Percentiles rank a stretch among this genome's conserved stretches.
Conservation (phyloP, 23 tunicate genomes). For the Phallusia fumigata region DNA sequence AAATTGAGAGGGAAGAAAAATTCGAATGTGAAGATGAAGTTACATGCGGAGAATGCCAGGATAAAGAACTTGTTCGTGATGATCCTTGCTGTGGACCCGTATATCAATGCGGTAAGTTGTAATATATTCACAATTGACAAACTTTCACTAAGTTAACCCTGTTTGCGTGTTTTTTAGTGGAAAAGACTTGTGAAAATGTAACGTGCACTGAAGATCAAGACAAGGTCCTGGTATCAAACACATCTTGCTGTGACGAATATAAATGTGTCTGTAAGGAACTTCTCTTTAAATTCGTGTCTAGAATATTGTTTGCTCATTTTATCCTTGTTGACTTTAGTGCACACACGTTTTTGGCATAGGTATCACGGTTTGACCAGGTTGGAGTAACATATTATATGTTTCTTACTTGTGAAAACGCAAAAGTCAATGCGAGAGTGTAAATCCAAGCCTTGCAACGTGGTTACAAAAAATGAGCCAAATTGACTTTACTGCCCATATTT, state of each 20-base stretch:
- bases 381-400: too few relatives aligned
- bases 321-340: too few relatives aligned
- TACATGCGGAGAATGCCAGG: constrained; percentile 23
- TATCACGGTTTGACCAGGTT: too few relatives aligned
- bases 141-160: neutral
- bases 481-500: too few relatives aligned
- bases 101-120: constrained; percentile 21
- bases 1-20: constrained; percentile 7
- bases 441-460: too few relatives aligned
- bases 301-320: too few relatives aligned
- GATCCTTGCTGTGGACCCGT: constrained; percentile 34
- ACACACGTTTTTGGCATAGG: too few relatives aligned
- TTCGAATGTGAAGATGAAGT: neutral
- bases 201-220: neutral
- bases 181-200: neutral
- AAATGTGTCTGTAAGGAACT: constrained; percentile 1
- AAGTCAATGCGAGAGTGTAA: too few relatives aligned
- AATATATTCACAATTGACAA: neutral
- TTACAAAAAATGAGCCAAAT: too few relatives aligned
- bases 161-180: neutral
- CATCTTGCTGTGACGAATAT: neutral
- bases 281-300: neutral
- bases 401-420: too few relatives aligned
- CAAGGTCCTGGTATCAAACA: neutral
- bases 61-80: constrained; percentile 9